Percentiles rank a stretch among this genome's conserved stretches.
Conservation (phyloP, 2,797 vertebrate species). For the Anguilla marmorata region DNA sequence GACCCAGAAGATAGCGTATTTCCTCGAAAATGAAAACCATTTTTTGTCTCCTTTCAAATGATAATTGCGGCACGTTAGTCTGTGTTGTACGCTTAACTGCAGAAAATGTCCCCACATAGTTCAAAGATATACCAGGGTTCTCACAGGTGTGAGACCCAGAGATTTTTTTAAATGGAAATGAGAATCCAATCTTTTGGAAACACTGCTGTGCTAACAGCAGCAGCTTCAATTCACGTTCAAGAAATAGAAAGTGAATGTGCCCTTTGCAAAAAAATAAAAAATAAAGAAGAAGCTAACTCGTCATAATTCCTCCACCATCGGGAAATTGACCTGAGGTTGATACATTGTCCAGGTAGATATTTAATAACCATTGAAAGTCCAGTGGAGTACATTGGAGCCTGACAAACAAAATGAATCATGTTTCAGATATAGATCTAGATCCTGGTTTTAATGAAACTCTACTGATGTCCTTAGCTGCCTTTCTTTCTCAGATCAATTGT, state of each 20-base stretch:
- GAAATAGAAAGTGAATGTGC: slow-evolving; percentile 1
- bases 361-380: slow-evolving; percentile 22
- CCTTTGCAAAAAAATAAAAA: neutral
- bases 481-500: neutral
- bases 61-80: neutral
- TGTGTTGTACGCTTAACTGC: neutral
- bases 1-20: slow-evolving; percentile 25
- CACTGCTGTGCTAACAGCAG: neutral
- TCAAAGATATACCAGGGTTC: neutral
- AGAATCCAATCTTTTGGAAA: neutral
- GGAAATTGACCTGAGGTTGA: slow-evolving; percentile 10
- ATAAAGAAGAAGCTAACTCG: slow-evolving; percentile 7
- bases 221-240: neutral
- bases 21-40: slow-evolving; percentile 17
- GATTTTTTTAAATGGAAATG: slow-evolving; percentile 7
- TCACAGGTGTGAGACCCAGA: neutral
- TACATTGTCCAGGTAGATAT: neutral
- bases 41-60: neutral
- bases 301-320: slow-evolving; percentile 19
- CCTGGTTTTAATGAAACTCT: slow-evolving; percentile 12
- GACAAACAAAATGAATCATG: neutral
- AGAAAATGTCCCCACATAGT: neutral
- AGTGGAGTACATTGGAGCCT: neutral
- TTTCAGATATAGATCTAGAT: slow-evolving; percentile 12
- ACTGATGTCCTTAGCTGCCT: slow-evolving; percentile 1